Conservation (phyloP, 2,797 vertebrate species). For the Acridotheres tristis region DNA sequence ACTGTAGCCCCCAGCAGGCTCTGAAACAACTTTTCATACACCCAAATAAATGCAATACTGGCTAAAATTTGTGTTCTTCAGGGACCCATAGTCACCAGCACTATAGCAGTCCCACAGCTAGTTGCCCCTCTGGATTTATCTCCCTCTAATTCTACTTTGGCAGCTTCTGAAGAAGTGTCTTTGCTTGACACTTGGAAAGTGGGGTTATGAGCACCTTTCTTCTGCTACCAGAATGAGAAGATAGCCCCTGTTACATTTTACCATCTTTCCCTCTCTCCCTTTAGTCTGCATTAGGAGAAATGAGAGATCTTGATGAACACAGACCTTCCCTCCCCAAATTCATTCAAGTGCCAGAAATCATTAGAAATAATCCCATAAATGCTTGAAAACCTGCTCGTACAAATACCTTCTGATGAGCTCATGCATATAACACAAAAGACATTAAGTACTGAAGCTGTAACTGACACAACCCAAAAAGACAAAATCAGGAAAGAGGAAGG, state of each 20-base stretch:
- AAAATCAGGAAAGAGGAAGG: neutral
- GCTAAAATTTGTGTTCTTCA: neutral
- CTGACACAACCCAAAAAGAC: neutral
- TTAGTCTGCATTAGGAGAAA: neutral
- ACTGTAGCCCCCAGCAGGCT: neutral
- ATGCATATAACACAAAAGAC: neutral
- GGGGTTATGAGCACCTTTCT: neutral
- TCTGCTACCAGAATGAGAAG: neutral
- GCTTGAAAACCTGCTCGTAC: neutral
- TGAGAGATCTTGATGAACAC: neutral
- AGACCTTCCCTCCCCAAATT: neutral
- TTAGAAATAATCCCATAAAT: neutral
- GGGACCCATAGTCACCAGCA: neutral
- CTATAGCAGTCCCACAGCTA: neutral
- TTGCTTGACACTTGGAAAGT: neutral
- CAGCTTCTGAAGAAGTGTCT: neutral
- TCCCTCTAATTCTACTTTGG: accelerated
- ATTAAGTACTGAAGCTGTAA: neutral
- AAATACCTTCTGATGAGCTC: neutral
- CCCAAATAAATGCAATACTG: neutral
- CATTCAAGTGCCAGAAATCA: neutral
- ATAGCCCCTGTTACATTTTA: neutral
- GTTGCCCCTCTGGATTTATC: neutral
- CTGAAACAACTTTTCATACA: neutral
- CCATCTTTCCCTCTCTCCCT: neutral